Base-by-base conservation (phyloP, 2,113 vertebrate genomes). In the Festucalex cinctus region DNA sequence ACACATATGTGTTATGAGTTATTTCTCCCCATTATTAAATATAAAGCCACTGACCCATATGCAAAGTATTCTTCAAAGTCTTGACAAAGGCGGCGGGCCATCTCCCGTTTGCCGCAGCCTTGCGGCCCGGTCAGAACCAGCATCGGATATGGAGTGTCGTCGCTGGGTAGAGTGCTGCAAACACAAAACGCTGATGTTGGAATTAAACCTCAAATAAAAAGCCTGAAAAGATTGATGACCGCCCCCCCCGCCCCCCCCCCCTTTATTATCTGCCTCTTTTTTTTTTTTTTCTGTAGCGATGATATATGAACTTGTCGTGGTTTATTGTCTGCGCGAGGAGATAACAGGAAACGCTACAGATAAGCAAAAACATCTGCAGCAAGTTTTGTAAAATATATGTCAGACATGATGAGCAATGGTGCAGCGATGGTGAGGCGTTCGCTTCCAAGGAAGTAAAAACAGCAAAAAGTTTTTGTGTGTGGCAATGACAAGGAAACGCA, bases 81-180 rank as follows among this genome's bases (percentile, higher is more conserved):
- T 9, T 90, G 90, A 83, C 95, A 98, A 81, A 97, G 91, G 63
- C 88, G 93, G 73, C 96, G 92, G 4, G 91, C 81, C 7, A 98
- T 89, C 61, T 96, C 92, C 46, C 95, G 90, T 72, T 94, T 98
- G 3, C 97, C 95, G 54, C 93, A 94, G 5, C 90, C 93, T 66
- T 93, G 78, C 0, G 97, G 96, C 0, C 97, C 97, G 0, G 85
- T 89, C 20, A 99, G 74, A 8, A 98, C 91, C 89, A 99, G 64
- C 93, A 99, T 93, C 9, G 96, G 95, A 63, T 97, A 98, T 0
- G 94, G 91, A 9, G 91, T 76, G 0, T 93, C 92, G 3, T 89
- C 62, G 48, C 70, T 84, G 0, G 93, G 91, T 41, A 95, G 79
- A 12, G 95, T 97, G 83, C 96, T 98, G 65, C 58, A 70, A 37